Evolutionary conservation across 2,113 vertebrate genomes (phyloP), one percentile per base, ranked within the genome.

Genomic region (Otis tarda): DNA sequence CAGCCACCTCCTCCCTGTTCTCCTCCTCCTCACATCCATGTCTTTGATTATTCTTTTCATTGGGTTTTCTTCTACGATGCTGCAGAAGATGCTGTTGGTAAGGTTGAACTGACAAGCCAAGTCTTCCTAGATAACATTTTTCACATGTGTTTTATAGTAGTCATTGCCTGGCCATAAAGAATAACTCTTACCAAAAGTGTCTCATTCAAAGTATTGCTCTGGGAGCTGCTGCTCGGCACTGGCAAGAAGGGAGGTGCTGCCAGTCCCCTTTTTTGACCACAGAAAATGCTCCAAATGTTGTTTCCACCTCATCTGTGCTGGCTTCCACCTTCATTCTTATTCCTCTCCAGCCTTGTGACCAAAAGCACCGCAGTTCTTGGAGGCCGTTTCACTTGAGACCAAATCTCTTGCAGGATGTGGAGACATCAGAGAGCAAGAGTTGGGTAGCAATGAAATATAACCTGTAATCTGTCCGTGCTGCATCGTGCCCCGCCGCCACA

Each of bases 401-500:
- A 12, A 24, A 0, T 23, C 13, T 65, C 39, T 55, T 49, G 39
- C 12, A 43, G 76, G 25, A 5, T 45, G 6, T 30, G 31, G 52
- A 37, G 25, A 67, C 23, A 63, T 59, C 28, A 45, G 28, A n/a
- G 41, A 64, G 27, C 0, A 0, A 43, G 15, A 78, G 45, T 16
- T 4, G 9, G 6, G 16, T 6, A 45, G 30, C 35, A 53, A 16
- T 61, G 45, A 35, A 73, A 35, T 9, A 59, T 9, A 64, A 35
- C 35, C 35, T 35, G 14, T 64, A 3, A 17, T 49, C 43, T 89
- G 19, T 43, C 41, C 33, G 69, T 43, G 22, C 50, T 70, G 14
- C 5, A 0, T 24, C 27, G 16, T 39, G 31, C 1, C 7, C 3
- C 5, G 9, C 3, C 6, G 11, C 25, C 56, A 9, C 35, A 18